Base-by-base conservation (phyloP, 2,888 invertebrate genomes). In the Criorhina ranunculi region DNA sequence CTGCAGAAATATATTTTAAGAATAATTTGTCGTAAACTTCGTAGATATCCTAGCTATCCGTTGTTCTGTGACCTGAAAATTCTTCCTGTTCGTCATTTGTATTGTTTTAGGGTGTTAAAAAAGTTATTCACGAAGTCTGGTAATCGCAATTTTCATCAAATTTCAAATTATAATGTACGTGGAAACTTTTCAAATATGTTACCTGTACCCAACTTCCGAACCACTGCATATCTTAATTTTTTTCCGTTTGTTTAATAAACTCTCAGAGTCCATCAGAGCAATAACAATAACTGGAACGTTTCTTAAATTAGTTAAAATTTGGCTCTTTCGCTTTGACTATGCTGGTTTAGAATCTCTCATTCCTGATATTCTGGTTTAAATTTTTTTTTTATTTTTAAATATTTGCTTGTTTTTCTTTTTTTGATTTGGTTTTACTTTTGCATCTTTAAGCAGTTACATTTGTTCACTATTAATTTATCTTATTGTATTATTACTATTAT, bases 221-320 rank as follows among this genome's bases (percentile, higher is more conserved):
- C 55, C 35, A 35, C 35, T 37, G 37, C 19, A 6, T 57, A 35
- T 11, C 7, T 6, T 24, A 35, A 57, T 17, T 57, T 37, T 17
- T 57, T 15, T 35, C 37, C 15, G 57, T 5, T 37, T 24, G 9
- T 57, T 57, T 24, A 37, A 37, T 7, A 37, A 37, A 24, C 37
- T 37, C 11, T 17, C 37, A 0, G 6, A 37, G 6, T 37, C 5
- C 5, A 57, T 24, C 46, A 24, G 6, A 2, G n/a, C 1, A 11
- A 24, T 49, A 0, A 9, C 9, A 15, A 4, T 15, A 9, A 15
- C 53, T 17, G 53, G 53, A 31, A 15, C 5, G 53, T 53, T 53
- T 15, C 1, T 15, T 5, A 31, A 53, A 15, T 3, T 3, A 0
- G 15, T 53, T 0, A 46, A 17, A 19, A 46, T 17, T 8, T 46